Conservation (phyloP, 1,140 invertebrate species). For the Euwallacea fornicatus region DNA sequence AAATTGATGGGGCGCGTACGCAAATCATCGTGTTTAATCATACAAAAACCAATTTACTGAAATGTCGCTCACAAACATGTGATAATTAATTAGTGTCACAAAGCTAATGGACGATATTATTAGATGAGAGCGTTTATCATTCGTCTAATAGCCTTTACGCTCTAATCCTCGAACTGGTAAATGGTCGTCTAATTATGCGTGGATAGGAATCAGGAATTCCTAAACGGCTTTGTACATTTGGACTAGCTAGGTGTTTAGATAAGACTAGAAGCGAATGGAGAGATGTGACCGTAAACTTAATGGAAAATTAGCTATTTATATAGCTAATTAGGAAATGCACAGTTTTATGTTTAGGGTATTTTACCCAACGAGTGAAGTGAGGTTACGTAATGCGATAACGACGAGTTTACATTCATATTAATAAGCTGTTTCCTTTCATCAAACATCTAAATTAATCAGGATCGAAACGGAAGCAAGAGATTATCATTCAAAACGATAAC, state of each 20-base stretch:
- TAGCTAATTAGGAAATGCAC: too few relatives aligned
- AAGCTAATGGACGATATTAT: not conserved
- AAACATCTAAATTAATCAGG: too few relatives aligned
- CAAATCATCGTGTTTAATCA: slow-evolving; percentile 7
- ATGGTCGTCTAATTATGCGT: slow-evolving; percentile 17
- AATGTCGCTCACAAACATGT: slow-evolving; percentile 8
- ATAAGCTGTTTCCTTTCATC: too few relatives aligned
- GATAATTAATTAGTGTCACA: slow-evolving; percentile 17
- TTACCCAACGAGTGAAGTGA: too few relatives aligned
- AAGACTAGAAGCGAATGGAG: slow-evolving; percentile 1
- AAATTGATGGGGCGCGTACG: not conserved
- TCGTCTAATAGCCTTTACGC: slow-evolving; percentile 6
- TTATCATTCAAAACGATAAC: too few relatives aligned
- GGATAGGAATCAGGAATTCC: slow-evolving; percentile 8
- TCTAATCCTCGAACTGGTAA: slow-evolving; percentile 24
- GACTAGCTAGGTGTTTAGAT: slow-evolving; percentile 5
- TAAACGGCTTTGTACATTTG: slow-evolving; percentile 12
- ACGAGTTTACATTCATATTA: too few relatives aligned
- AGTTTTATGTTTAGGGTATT: too few relatives aligned
- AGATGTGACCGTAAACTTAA: not conserved
- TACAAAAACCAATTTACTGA: slow-evolving; percentile 13
- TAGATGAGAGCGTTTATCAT: slow-evolving; percentile 15
- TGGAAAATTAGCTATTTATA: too few relatives aligned
- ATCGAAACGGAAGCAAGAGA: too few relatives aligned
- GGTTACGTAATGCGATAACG: too few relatives aligned